phyloP scores from a whole-genome alignment of 2,888 invertebrate species.

The Drepanosiphum platanoidis region DNA sequence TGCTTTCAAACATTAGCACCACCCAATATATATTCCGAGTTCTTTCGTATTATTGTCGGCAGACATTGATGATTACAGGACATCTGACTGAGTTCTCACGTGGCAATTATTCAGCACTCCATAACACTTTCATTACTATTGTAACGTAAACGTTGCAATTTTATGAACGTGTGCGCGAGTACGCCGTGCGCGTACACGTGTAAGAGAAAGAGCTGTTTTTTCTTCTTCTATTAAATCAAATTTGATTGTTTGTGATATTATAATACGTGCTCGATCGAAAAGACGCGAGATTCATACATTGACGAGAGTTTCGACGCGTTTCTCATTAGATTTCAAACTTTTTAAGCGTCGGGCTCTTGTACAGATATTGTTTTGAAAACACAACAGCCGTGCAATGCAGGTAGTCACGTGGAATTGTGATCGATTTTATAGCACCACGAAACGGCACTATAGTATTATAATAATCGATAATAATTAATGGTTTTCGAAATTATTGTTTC shows the following conservation, averaged over 20 bases:
- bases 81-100: slow-evolving; percentile 1
- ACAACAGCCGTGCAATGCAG: no score
- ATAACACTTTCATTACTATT: slow-evolving; percentile 1
- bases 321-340: no score
- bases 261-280: no score
- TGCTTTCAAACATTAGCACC: neutral
- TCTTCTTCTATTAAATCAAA: neutral
- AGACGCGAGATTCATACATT: no score
- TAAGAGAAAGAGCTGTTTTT: neutral
- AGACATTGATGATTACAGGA: neutral
- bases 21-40: neutral
- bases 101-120: slow-evolving; percentile 3
- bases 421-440: no score
- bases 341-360: no score
- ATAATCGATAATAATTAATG: no score
- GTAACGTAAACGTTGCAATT: neutral
- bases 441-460: no score
- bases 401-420: no score
- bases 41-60: neutral
- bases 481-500: no score
- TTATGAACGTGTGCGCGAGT: neutral
- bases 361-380: no score
- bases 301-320: no score
- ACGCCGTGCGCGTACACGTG: neutral
- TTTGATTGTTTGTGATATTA: neutral